Conservation (phyloP, 92 coral and sea anemone genomes). For the Phenganax subtilis region DNA sequence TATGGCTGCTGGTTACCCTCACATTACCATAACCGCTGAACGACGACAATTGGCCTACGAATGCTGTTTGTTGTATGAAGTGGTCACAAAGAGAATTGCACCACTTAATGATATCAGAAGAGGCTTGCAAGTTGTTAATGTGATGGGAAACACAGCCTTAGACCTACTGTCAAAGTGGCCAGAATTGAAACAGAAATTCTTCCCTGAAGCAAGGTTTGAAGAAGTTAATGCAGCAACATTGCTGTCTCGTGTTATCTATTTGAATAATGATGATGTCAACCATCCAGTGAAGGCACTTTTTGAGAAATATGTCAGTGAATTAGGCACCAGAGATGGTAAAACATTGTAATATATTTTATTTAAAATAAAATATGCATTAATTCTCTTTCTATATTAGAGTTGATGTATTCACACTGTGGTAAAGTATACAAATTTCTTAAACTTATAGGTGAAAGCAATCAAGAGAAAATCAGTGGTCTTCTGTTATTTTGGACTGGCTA, state of each 20-base stretch:
- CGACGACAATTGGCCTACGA: slow-evolving; percentile 42
- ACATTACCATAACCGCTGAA: slow-evolving; percentile 26
- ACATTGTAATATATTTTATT: background rate
- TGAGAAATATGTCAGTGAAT: slow-evolving; percentile 35
- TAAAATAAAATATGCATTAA: background rate
- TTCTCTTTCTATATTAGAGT: background rate
- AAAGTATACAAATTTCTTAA: too few relatives aligned
- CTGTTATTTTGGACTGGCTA: slow-evolving; percentile 43
- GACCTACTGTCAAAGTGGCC: slow-evolving; percentile 36
- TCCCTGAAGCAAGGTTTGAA: slow-evolving; percentile 22
- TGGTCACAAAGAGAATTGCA: slow-evolving; percentile 39
- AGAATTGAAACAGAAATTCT: slow-evolving; percentile 25
- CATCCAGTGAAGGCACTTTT: slow-evolving; percentile 19
- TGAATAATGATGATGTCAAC: slow-evolving; percentile 5
- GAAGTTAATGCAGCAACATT: background rate
- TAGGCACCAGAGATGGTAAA: slow-evolving; percentile 38
- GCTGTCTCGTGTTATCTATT: background rate
- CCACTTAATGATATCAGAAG: slow-evolving; percentile 48
- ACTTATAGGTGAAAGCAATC: slow-evolving; percentile 14
- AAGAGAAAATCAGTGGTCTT: slow-evolving; percentile 29
- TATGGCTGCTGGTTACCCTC: slow-evolving; percentile 47
- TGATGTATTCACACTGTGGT: background rate
- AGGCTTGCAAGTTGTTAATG: slow-evolving; percentile 37
- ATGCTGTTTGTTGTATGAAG: slow-evolving; percentile 40
- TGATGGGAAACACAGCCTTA: slow-evolving; percentile 36